Base-by-base conservation (phyloP, 2,113 vertebrate species). In the Dermatemys mawii region DNA sequence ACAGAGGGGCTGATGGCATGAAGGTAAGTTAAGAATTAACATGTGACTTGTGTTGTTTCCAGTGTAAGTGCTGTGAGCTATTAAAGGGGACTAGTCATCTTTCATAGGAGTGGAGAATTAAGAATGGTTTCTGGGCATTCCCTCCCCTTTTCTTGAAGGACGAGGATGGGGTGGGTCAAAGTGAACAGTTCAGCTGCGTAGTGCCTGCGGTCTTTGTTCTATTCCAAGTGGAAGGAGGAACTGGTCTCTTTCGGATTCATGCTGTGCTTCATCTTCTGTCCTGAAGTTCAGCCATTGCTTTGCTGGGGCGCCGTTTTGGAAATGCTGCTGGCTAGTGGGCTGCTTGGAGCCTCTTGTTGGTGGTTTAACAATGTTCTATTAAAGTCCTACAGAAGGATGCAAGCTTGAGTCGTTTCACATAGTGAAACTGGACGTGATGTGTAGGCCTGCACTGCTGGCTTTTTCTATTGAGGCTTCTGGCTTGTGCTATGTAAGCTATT, bases 1-100 rank as follows among this genome's bases (percentile, higher is more conserved):
- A 99, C 93, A 97, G 99, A 81, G 99, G 99, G 6, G 98, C 99
- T 0, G 99, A 99, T 0, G 99, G 99, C 81, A 98, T 99, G 98
- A 99, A 99, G 99, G 99, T 99, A 55, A 97, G 98, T 32, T 17
- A 0, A 0, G 50, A 35, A 48, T 29, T 11, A 13, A 17, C 49
- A 48, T 35, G n/a, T 8, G 27, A 4, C 78, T 81, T n/a, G 78
- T n/a, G 78, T 27, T 44, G 8, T 46, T 76, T 46, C 22, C 73
- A 76, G 38, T 6, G 41, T 27, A 75, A 2, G 41, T 27, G 22
- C 41, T 76, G 41, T 3, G 5, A 26, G 41, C 41, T 27, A 46
- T 27, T 46, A 16, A 75, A 76, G 44, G 73, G 73, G 22, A 14
- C 26, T 14, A 14, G 41, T 14, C 17, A 9, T 2, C 73, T 76